phyloP scores from a whole-genome alignment of 2,888 invertebrate species.

The Caradrina kadenii region DNA sequence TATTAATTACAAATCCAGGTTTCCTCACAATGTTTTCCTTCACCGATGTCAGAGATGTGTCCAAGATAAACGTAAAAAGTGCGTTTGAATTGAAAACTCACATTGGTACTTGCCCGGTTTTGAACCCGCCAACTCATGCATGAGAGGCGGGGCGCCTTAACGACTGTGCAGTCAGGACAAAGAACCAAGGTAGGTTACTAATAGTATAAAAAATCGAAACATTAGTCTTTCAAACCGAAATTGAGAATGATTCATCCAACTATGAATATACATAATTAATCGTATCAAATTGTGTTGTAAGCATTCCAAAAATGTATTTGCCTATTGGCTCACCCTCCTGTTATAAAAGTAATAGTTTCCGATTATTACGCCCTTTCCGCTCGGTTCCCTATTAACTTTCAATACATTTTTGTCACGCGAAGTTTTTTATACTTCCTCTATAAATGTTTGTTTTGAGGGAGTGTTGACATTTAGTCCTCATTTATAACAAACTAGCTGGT shows the following conservation, averaged over 20 bases:
- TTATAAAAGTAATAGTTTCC: slow-evolving; percentile 68
- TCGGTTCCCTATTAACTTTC: slow-evolving; percentile 57
- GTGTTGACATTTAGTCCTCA: slow-evolving; percentile 29
- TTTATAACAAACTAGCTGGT: slow-evolving; percentile 3
- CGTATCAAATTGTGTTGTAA: slow-evolving; percentile 34
- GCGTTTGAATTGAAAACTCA: too few relatives aligned
- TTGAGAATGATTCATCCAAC: slow-evolving; percentile 11
- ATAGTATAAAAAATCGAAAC: too few relatives aligned
- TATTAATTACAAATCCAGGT: too few relatives aligned
- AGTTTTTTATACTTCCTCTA: slow-evolving; percentile 46
- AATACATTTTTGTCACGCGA: slow-evolving; percentile 64
- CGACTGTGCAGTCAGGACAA: too few relatives aligned
- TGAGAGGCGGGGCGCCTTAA: too few relatives aligned
- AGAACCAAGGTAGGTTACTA: too few relatives aligned
- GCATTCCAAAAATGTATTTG: slow-evolving; percentile 29
- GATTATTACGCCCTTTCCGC: slow-evolving; percentile 58
- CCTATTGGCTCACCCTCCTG: slow-evolving; percentile 21
- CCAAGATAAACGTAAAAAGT: too few relatives aligned
- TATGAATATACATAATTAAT: slow-evolving; percentile 18
- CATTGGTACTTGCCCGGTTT: too few relatives aligned
- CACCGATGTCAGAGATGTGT: too few relatives aligned
- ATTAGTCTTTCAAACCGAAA: neutral
- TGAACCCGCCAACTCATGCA: too few relatives aligned
- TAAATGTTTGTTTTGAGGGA: slow-evolving; percentile 35
- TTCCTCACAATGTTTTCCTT: too few relatives aligned